Percentiles rank a stretch among this genome's conserved stretches.
phyloP scores from a whole-genome alignment of 2,113 vertebrate genomes.

The Gobiocypris rarus region DNA sequence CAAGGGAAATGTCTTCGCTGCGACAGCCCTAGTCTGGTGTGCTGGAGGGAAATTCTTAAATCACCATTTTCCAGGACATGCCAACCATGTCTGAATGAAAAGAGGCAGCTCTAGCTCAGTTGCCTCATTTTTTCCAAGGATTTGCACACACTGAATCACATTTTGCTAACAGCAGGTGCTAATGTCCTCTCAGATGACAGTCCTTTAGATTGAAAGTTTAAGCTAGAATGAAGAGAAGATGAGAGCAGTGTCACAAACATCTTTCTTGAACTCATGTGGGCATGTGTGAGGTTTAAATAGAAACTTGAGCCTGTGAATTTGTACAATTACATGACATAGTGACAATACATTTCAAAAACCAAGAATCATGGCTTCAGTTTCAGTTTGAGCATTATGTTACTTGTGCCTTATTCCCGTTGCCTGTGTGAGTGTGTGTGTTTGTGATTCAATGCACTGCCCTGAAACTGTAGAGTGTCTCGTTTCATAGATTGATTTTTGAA shows the following conservation, averaged over 20 bases:
- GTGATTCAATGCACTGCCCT: neutral
- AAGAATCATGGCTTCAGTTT: neutral
- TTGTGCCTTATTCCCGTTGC: neutral
- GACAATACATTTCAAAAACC: slow-evolving; percentile 3
- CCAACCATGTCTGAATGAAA: neutral
- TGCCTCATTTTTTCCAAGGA: neutral
- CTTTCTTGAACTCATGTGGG: neutral
- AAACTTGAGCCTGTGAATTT: neutral
- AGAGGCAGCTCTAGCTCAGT: neutral
- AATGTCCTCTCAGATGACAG: slow-evolving; percentile 13
- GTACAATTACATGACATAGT: slow-evolving; percentile 11
- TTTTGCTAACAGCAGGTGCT: slow-evolving; percentile 14
- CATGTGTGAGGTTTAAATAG: slow-evolving; percentile 9
- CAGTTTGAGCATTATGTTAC: neutral
- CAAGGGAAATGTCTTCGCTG: too few relatives aligned
- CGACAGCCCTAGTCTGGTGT: neutral
- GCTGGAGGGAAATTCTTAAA: slow-evolving; percentile 9
- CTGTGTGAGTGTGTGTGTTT: slow-evolving; percentile 8
- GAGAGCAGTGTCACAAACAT: slow-evolving; percentile 7
- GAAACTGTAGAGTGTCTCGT: neutral
- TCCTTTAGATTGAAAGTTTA: slow-evolving; percentile 12
- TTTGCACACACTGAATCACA: slow-evolving; percentile 1
- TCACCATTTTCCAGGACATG: neutral
- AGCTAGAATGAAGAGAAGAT: neutral
- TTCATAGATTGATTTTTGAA: neutral